phyloP scores from a whole-genome alignment of 1,140 invertebrate genomes.

The Gonioctena quinquepunctata region DNA sequence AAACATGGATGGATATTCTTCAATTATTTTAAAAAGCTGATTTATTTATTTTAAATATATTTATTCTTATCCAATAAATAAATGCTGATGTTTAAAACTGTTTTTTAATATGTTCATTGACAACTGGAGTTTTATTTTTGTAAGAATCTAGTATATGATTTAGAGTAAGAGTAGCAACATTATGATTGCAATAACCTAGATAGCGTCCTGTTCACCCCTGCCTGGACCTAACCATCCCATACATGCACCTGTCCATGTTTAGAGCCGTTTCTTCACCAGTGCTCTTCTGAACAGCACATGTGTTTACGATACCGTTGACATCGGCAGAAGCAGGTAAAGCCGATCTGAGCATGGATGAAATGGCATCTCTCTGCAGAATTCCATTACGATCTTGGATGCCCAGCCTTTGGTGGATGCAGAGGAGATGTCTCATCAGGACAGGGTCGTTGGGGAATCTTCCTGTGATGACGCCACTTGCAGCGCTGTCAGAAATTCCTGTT shows the following conservation, averaged over 20 bases:
- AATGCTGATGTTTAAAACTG: neutral
- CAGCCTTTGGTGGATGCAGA: neutral
- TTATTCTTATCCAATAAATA: neutral
- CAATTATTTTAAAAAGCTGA: neutral
- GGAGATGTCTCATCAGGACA: neutral
- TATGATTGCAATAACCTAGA: no score
- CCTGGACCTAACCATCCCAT: no score
- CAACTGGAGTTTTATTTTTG: no score
- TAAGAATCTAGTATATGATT: no score
- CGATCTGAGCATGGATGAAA: neutral
- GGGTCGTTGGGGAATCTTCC: conserved; percentile 3
- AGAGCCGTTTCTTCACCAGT: neutral
- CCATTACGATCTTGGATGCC: neutral
- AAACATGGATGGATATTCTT: no score
- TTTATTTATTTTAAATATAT: no score
- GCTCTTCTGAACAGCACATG: neutral
- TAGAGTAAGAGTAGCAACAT: no score
- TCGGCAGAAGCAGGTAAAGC: neutral
- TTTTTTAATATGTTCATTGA: neutral
- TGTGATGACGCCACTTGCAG: neutral
- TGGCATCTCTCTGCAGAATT: neutral
- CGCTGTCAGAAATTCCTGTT: neutral
- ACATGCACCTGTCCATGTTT: neutral
- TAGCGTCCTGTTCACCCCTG: neutral
- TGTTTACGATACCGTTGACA: neutral